Evolutionary conservation across 2,797 vertebrate species (phyloP).

Genomic region (Eupleurogrammus muticus): DNA sequence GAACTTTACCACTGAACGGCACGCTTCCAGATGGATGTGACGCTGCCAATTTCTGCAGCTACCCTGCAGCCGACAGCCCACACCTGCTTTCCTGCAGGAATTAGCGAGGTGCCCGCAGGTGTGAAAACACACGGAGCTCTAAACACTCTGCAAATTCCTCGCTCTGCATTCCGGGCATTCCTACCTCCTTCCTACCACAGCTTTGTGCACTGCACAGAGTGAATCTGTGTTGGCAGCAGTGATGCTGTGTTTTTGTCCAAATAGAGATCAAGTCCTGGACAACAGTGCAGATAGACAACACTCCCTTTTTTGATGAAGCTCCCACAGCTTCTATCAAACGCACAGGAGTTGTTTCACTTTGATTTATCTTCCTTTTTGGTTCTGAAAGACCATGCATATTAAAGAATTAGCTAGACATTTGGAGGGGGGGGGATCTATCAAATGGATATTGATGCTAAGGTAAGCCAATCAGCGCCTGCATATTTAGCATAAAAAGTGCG

Average conservation of each 20-base stretch:
- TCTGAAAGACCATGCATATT: not conserved
- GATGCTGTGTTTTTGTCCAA: not conserved
- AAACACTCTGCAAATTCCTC: not conserved
- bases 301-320: not conserved
- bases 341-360: not conserved
- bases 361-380: not conserved
- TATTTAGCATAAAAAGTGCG: too few species aligned
- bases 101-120: constrained; percentile 18
- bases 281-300: not conserved
- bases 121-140: constrained; percentile 2
- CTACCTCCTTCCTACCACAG: not conserved
- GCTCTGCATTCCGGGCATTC: constrained; percentile 4
- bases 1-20: not conserved
- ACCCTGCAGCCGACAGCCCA: not conserved
- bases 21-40: not conserved
- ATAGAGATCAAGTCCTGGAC: constrained; percentile 6
- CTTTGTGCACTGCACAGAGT: not conserved
- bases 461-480: too few species aligned
- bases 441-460: too few species aligned
- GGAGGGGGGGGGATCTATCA: too few species aligned
- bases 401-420: too few species aligned
- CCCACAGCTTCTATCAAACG: not conserved
- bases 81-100: constrained; percentile 13
- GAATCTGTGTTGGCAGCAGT: constrained; percentile 14
- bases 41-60: not conserved